phyloP scores from a whole-genome alignment of 2,888 invertebrate genomes.

The Oscheius sp. region DNA sequence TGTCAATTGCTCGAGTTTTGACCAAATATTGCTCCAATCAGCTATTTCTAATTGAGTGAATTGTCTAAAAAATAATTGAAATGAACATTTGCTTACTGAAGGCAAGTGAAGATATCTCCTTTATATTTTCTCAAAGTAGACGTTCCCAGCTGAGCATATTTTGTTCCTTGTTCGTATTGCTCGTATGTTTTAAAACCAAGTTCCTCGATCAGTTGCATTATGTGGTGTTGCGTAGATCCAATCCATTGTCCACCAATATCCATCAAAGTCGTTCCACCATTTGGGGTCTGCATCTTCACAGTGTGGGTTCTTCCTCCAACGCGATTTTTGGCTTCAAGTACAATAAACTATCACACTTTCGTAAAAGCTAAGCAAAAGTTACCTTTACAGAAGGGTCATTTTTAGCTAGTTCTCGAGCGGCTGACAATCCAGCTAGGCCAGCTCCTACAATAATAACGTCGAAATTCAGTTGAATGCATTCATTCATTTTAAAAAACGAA shows the following conservation, averaged over 20 bases:
- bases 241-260: conserved; percentile 71
- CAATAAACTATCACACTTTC: conserved; percentile 51
- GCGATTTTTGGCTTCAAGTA: conserved; percentile 71
- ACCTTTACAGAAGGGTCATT: conserved; percentile 27
- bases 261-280: conserved; percentile 36
- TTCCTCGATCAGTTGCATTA: conserved; percentile 70
- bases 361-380: too few relatives aligned
- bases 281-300: conserved; percentile 41
- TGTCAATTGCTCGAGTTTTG: conserved; percentile 34
- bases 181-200: conserved; percentile 70
- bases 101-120: conserved; percentile 34
- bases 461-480: too few relatives aligned
- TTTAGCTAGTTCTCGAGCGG: conserved; percentile 60
- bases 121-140: conserved; percentile 39
- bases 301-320: conserved; percentile 72
- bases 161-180: conserved; percentile 62
- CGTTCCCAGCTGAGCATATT: conserved; percentile 60
- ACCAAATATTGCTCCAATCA: conserved; percentile 29
- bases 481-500: too few relatives aligned
- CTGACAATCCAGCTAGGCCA: conserved; percentile 70
- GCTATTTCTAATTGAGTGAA: conserved; percentile 36
- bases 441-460: conserved; percentile 70
- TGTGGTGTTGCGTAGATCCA: conserved; percentile 71
- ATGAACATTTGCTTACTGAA: conserved; percentile 30
- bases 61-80: conserved; percentile 37